These are phyloP conservation scores for Platygyra sinensis DNA, from an alignment of 64 coral and sea anemone genomes.

Conservation along the genomic window DNA sequence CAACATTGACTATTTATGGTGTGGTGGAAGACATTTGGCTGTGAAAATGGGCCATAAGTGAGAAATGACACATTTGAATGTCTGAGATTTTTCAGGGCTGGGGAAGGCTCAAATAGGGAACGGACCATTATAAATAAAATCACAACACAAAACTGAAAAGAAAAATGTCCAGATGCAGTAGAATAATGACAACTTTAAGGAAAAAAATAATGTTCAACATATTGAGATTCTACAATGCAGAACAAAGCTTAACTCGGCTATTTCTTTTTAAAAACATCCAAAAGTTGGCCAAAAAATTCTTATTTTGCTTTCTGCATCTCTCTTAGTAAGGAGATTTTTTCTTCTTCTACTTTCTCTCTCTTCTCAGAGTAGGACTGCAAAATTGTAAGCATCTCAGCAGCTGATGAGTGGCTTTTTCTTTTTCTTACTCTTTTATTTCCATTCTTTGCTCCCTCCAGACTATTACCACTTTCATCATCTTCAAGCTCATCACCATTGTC, in stretches of 20 bases:
- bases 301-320: conserved; percentile 24
- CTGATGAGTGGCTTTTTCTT: conserved; percentile 49
- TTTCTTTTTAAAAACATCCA: background rate
- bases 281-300: background rate
- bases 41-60: too few relatives aligned
- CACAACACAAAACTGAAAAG: too few relatives aligned
- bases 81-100: too few relatives aligned
- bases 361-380: background rate
- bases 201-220: too few relatives aligned
- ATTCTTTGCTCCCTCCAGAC: background rate
- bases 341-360: conserved; percentile 31
- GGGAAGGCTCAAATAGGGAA: too few relatives aligned
- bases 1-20: too few relatives aligned
- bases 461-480: background rate
- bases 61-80: too few relatives aligned
- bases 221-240: too few relatives aligned
- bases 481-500: background rate
- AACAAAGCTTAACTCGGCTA: background rate
- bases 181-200: too few relatives aligned
- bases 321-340: conserved; percentile 23
- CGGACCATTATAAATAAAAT: too few relatives aligned
- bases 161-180: too few relatives aligned
- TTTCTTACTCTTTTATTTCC: background rate
- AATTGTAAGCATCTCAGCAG: conserved; percentile 21
- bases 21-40: too few relatives aligned